Conservation (phyloP, 2,113 vertebrate species). For the Tinamus guttatus region DNA sequence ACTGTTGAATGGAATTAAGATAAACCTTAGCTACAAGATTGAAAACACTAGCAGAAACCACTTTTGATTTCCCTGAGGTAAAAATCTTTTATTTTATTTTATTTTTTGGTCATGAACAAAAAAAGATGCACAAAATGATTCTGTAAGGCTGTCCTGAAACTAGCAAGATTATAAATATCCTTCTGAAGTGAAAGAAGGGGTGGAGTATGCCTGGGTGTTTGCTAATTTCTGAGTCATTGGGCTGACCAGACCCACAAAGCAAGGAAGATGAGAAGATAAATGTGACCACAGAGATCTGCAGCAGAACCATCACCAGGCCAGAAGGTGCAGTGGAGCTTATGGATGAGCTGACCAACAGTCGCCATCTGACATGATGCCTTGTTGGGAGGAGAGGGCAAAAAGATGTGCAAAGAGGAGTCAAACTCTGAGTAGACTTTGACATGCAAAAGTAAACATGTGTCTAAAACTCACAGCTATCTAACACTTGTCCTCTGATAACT, state of each 20-base stretch:
- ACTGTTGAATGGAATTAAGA: neutral
- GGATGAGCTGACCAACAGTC: neutral
- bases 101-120: neutral
- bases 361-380: neutral
- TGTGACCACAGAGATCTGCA: rapidly evolving
- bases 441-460: neutral
- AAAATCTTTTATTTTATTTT: rapidly evolving
- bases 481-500: neutral
- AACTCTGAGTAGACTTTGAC: neutral
- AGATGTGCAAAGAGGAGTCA: neutral
- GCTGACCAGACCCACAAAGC: neutral
- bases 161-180: neutral
- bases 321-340: neutral
- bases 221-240: neutral
- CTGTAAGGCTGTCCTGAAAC: neutral
- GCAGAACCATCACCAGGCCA: neutral
- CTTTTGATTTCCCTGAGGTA: neutral
- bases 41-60: neutral
- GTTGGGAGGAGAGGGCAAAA: neutral
- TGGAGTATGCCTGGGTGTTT: rapidly evolving
- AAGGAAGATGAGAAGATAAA: neutral
- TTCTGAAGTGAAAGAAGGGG: neutral
- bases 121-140: neutral
- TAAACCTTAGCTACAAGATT: neutral
- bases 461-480: neutral